Evolutionary conservation across 2,888 invertebrate species (phyloP), one percentile per base, ranked within the genome.

Genomic region (Diplazon laetatorius): DNA sequence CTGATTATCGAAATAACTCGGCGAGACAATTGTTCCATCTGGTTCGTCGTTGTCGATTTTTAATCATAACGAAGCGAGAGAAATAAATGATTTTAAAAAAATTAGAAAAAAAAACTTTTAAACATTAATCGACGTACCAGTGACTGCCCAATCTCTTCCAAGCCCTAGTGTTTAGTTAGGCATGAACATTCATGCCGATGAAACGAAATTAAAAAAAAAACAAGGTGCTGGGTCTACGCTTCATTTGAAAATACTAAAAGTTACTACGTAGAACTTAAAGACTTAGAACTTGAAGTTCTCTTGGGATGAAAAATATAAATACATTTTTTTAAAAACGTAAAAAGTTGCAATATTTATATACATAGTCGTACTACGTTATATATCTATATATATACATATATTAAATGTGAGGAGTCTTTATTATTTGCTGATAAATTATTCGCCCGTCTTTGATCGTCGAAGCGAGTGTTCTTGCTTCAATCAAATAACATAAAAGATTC

Each of bases 151-250:
- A 25, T 46, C 52, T 18, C 8, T 55, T 20, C 25, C 78, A 60
- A 83, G 82, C 74, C 82, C 85, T 87, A 87, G 86, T 87, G 86
- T 86, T 87, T n/a, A n/a, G n/a, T n/a, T n/a, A n/a, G n/a, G n/a
- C n/a, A n/a, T n/a, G n/a, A 87, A 83, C 87, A 87, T 84, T 82
- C 78, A 80, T 66, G 70, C 84, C 82, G 80, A 68, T 80, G 78
- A 81, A 80, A 68, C 46, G n/a, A n/a, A n/a, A n/a, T n/a, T n/a
- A n/a, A n/a, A 71, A 80, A 66, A 85, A 83, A 82, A 82, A 84
- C 77, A 84, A 73, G 87, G 88, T 88, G 88, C 87, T 88, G 88
- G 88, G 87, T 85, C 82, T 84, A 83, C 83, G 87, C 85, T 87
- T 86, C 76, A 82, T 80, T 52, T 70, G 68, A 70, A 72, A 73